A percentile compares a stretch with the other conserved stretches of the same genome.
phyloP scores from a whole-genome alignment of 2,797 vertebrate genomes.

The Danio kyathit region DNA sequence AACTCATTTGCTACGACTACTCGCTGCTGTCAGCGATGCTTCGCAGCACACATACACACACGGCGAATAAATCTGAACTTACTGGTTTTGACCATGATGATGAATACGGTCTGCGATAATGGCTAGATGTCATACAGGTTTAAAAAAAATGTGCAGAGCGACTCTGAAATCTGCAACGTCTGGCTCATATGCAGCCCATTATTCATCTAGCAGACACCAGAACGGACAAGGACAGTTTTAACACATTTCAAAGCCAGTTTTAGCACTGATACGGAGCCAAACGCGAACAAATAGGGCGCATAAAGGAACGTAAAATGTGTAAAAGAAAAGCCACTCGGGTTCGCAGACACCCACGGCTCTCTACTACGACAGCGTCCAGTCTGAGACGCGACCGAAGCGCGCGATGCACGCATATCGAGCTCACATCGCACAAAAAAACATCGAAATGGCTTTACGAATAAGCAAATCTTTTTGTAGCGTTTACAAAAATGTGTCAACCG shows the following conservation, averaged over 20 bases:
- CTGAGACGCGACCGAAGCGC: slow-evolving; percentile 40
- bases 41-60: neutral
- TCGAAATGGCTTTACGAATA: slow-evolving; percentile 35
- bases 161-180: slow-evolving; percentile 38
- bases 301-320: slow-evolving; percentile 11
- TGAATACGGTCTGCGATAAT: neutral
- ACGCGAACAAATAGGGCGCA: neutral
- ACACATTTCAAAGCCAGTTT: neutral
- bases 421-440: slow-evolving; percentile 9
- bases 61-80: neutral
- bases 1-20: slow-evolving; percentile 42
- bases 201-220: slow-evolving; percentile 41
- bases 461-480: slow-evolving; percentile 66
- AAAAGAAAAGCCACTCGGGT: slow-evolving; percentile 32
- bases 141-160: slow-evolving; percentile 12
- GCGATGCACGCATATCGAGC: slow-evolving; percentile 49
- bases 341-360: slow-evolving; percentile 52
- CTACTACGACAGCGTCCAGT: slow-evolving; percentile 51
- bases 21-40: slow-evolving; percentile 45
- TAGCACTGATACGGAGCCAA: neutral
- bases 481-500: slow-evolving; percentile 75
- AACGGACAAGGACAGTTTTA: neutral
- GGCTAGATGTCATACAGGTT: slow-evolving; percentile 5
- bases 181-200: slow-evolving; percentile 54
- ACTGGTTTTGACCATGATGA: neutral